Evolutionary conservation across 2,888 invertebrate species (phyloP).

Genomic region (Agriopis marginaria): DNA sequence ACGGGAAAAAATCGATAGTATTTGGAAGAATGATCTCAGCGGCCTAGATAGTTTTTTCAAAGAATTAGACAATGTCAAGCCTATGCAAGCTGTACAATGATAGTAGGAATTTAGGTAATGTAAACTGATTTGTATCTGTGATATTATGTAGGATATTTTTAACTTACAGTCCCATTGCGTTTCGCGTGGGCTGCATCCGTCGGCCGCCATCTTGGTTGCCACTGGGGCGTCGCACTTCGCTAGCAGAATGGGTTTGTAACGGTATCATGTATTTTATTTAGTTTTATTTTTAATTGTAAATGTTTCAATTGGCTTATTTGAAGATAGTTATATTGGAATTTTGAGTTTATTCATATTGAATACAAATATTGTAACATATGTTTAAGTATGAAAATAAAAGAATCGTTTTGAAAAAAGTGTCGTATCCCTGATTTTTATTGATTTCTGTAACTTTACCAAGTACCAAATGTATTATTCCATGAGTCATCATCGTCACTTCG

Average conservation of each 20-base stretch:
- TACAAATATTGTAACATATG: slow-evolving; percentile 83
- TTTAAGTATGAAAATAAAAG: slow-evolving; percentile 84
- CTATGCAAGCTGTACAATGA: slow-evolving; percentile 62
- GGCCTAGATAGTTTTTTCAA: slow-evolving; percentile 89
- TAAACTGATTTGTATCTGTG: slow-evolving; percentile 78
- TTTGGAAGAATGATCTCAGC: slow-evolving; percentile 87
- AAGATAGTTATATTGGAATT: slow-evolving; percentile 76
- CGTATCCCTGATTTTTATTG: slow-evolving; percentile 67
- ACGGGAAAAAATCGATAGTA: slow-evolving; percentile 77
- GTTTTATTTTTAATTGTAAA: slow-evolving; percentile 57
- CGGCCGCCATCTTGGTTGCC: slow-evolving; percentile 87
- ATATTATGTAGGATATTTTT: slow-evolving; percentile 85
- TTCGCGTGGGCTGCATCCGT: slow-evolving; percentile 85
- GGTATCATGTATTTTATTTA: slow-evolving; percentile 82
- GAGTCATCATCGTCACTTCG: slow-evolving; percentile 72
- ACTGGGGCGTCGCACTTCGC: slow-evolving; percentile 85
- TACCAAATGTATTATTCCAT: slow-evolving; percentile 84
- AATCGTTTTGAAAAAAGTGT: slow-evolving; percentile 63
- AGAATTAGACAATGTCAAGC: slow-evolving; percentile 87
- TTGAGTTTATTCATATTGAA: slow-evolving; percentile 84
- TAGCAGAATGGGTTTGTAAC: slow-evolving; percentile 86
- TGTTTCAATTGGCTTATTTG: slow-evolving; percentile 77
- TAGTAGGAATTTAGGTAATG: slow-evolving; percentile 67
- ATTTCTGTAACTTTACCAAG: slow-evolving; percentile 76
- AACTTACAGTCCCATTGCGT: slow-evolving; percentile 86